phyloP scores from a whole-genome alignment of 2,113 vertebrate genomes.

The Rhegmatorhina hoffmannsi region DNA sequence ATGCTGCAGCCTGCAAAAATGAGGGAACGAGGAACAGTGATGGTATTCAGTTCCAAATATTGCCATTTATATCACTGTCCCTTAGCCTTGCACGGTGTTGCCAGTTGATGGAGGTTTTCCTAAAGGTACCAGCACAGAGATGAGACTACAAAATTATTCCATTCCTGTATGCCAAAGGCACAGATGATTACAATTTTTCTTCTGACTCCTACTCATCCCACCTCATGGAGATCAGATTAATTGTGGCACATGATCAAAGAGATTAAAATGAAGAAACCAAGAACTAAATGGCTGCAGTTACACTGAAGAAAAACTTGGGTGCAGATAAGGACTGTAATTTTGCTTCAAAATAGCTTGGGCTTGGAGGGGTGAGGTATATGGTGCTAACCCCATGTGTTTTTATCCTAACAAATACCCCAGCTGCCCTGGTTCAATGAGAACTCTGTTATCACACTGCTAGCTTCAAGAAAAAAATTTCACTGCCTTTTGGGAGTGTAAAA shows the following conservation, averaged over 20 bases:
- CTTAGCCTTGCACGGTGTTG: fast-evolving
- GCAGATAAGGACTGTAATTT: background rate
- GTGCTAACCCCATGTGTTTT: background rate
- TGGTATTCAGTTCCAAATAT: no score
- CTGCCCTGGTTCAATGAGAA: background rate
- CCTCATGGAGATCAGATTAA: conserved; percentile 30
- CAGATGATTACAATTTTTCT: conserved; percentile 22
- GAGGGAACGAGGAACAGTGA: background rate
- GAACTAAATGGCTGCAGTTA: background rate
- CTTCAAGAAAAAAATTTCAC: background rate
- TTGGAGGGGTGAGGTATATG: fast-evolving
- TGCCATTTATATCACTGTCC: background rate
- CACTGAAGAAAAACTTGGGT: background rate
- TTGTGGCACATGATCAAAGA: background rate
- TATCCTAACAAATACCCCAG: background rate
- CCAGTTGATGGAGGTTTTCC: background rate
- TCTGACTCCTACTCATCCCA: conserved; percentile 39
- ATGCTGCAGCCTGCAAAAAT: background rate
- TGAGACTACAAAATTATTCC: conserved; percentile 1
- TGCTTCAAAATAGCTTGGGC: background rate
- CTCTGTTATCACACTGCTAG: background rate
- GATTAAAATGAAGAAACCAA: background rate
- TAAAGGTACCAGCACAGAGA: background rate
- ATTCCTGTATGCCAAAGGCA: background rate
- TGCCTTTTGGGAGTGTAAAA: background rate